Conservation (phyloP, 2,113 vertebrate genomes). For the Trichechus manatus region DNA sequence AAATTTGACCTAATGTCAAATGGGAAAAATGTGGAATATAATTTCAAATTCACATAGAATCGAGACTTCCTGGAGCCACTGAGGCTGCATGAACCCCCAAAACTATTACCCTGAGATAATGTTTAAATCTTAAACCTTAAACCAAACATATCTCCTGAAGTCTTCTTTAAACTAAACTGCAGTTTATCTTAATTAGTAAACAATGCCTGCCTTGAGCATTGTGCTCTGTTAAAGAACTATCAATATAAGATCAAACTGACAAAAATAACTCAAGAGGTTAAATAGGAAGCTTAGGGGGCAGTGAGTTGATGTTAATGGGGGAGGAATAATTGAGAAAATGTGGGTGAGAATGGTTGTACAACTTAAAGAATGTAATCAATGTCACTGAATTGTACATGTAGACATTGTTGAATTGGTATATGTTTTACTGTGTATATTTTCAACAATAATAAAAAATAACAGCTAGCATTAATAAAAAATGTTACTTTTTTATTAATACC, state of each 20-base stretch:
- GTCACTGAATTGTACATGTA: not conserved
- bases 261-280: not conserved
- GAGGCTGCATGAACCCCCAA: not conserved
- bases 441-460: not conserved
- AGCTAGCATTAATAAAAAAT: too few species aligned
- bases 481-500: not conserved
- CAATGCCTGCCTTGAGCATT: not conserved
- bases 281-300: not conserved
- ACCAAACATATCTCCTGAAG: not conserved
- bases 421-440: not conserved
- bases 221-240: not conserved
- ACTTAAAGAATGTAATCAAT: not conserved
- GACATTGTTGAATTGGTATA: not conserved
- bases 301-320: not conserved
- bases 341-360: not conserved
- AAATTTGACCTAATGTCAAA: not conserved
- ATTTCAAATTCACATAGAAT: not conserved
- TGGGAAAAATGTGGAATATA: not conserved
- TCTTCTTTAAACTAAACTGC: not conserved
- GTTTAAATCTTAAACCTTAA: not conserved
- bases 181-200: not conserved
- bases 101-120: not conserved
- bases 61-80: not conserved
- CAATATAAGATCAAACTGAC: not conserved
- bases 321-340: not conserved